A percentile compares a stretch with the other conserved stretches of the same genome.
Conservation (phyloP, 2,113 vertebrate genomes). For the Tyto alba region DNA sequence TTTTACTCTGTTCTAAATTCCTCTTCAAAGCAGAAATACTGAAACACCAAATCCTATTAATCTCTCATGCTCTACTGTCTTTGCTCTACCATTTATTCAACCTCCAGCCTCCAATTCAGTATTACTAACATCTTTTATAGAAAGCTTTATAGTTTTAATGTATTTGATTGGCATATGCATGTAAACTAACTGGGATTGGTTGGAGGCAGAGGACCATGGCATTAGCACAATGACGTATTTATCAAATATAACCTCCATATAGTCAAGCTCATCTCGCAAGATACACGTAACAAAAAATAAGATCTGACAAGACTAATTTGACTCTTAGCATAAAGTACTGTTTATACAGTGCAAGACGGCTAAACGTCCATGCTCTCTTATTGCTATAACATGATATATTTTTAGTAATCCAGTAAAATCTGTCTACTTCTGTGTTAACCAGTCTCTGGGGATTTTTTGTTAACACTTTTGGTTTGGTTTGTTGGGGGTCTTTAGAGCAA, state of each 20-base stretch:
- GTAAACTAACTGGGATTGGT: background rate
- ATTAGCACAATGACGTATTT: background rate
- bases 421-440: background rate
- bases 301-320: background rate
- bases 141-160: background rate
- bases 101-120: background rate
- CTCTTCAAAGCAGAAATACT: background rate
- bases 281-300: background rate
- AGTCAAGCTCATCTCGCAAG: background rate
- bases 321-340: background rate
- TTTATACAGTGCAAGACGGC: background rate
- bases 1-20: background rate
- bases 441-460: background rate
- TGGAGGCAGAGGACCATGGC: background rate
- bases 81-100: background rate
- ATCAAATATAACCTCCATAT: background rate
- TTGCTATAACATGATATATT: background rate
- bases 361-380: background rate
- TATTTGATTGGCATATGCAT: background rate
- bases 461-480: fast-evolving
- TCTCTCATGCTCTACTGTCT: background rate
- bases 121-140: background rate
- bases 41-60: background rate
- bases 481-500: background rate
- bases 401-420: background rate